A percentile compares a stretch with the other conserved stretches of the same genome.
phyloP scores from a whole-genome alignment of 2,888 invertebrate genomes.

The Orthonychiurus folsomi region DNA sequence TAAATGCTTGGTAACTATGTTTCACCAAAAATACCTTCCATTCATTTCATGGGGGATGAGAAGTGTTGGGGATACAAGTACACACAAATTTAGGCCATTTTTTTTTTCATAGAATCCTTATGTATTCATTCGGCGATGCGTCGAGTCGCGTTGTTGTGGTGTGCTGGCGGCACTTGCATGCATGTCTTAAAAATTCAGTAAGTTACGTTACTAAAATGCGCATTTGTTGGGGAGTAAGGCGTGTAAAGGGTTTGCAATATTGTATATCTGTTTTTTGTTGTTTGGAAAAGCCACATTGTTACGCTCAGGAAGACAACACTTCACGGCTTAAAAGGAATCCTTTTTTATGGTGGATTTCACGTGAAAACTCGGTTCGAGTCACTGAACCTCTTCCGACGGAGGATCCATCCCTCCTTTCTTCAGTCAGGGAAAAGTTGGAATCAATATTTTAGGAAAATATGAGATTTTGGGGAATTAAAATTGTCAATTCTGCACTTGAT shows the following conservation, averaged over 20 bases:
- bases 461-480: background rate
- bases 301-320: constrained; percentile 21
- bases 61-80: too few relatives aligned
- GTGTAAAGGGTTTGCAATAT: constrained; percentile 1
- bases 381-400: constrained; percentile 29
- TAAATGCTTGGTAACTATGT: background rate
- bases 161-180: background rate
- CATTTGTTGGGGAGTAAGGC: too few relatives aligned
- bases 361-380: constrained; percentile 31
- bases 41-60: too few relatives aligned
- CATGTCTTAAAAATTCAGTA: background rate
- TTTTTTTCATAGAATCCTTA: background rate
- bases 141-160: too few relatives aligned
- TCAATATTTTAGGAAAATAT: background rate
- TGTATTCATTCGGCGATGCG: too few relatives aligned
- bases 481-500: too few relatives aligned
- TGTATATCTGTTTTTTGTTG: constrained; percentile 15
- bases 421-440: background rate
- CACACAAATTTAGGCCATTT: background rate
- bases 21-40: too few relatives aligned
- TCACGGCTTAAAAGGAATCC: constrained; percentile 23
- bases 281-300: constrained; percentile 24
- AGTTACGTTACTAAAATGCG: background rate
- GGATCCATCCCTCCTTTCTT: background rate
- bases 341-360: constrained; percentile 31